Percentiles rank a stretch among this genome's conserved stretches.
These are phyloP conservation scores for Nomada flava DNA, from an alignment of 2,888 invertebrate species.

Conservation along the genomic window DNA sequence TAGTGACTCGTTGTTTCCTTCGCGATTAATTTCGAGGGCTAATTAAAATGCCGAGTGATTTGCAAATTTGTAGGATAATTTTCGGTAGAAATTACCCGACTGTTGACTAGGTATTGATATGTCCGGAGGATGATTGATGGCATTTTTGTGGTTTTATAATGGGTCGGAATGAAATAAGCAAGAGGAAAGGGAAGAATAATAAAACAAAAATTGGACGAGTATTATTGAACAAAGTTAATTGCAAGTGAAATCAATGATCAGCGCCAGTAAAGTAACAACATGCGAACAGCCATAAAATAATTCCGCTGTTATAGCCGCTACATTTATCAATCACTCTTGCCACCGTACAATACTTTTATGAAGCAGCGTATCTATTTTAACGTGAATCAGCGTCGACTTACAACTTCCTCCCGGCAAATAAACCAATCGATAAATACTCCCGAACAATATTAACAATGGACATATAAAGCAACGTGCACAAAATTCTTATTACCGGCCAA, in stretches of 20 bases:
- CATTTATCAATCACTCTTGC: not conserved
- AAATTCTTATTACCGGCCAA: too few relatives aligned
- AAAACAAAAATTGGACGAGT: not conserved
- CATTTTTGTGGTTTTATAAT: not conserved
- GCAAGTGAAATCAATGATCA: not conserved
- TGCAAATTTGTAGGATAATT: constrained; percentile 41
- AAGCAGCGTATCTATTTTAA: not conserved
- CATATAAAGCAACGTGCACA: too few relatives aligned
- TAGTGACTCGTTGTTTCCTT: constrained; percentile 52
- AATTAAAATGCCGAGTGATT: constrained; percentile 26
- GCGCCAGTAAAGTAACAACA: not conserved
- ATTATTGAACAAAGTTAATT: not conserved
- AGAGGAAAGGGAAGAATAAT: not conserved
- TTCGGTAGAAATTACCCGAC: not conserved
- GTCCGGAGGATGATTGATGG: not conserved
- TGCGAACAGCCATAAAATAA: not conserved
- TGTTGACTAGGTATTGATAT: not conserved
- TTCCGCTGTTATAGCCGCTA: not conserved
- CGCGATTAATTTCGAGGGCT: not conserved
- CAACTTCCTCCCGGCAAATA: not conserved
- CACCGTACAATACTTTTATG: not conserved
- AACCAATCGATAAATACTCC: not conserved
- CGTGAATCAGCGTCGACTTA: constrained; percentile 2
- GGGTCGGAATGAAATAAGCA: not conserved
- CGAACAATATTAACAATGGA: not conserved